phyloP scores from a whole-genome alignment of 1,140 invertebrate species.

The Dufourea novaeangliae region DNA sequence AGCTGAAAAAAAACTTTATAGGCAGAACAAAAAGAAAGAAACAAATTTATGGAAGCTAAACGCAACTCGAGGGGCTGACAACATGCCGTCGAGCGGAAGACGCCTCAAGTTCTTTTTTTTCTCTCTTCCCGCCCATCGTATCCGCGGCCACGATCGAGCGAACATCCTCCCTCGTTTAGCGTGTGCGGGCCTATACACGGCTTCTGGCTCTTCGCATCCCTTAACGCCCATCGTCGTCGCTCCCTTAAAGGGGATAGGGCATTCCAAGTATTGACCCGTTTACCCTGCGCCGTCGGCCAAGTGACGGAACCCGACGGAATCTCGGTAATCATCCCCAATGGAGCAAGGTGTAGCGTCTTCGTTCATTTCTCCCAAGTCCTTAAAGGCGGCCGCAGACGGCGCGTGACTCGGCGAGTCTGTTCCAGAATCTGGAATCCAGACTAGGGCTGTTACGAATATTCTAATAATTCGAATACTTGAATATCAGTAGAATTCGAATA shows the following conservation, averaged over 20 bases:
- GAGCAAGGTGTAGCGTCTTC: no score
- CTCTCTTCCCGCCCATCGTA: constrained; percentile 24
- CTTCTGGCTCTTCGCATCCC: constrained; percentile 63
- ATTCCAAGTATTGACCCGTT: constrained; percentile 79
- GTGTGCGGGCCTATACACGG: constrained; percentile 47
- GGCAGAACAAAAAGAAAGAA: no score
- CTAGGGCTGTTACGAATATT: no score
- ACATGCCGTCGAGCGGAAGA: constrained; percentile 35
- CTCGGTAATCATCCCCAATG: background rate
- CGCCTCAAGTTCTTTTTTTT: constrained; percentile 39
- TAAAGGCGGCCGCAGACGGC: no score
- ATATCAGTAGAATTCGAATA: no score
- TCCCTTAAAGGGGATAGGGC: constrained; percentile 75
- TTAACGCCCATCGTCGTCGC: constrained; percentile 56
- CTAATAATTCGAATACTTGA: no score
- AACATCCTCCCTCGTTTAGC: constrained; percentile 68
- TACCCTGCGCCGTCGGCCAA: constrained; percentile 59
- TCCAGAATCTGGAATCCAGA: no score
- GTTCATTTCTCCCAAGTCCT: no score
- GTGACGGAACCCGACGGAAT: background rate
- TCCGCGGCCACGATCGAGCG: constrained; percentile 63
- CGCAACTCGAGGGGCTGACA: constrained; percentile 20
- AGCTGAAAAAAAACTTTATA: no score
- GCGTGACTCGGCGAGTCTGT: no score
- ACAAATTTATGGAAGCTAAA: no score